Percentiles rank a stretch among this genome's conserved stretches.
These are phyloP conservation scores for Drosophila insularis DNA, from an alignment of 1,140 invertebrate genomes.

Conservation along the genomic window DNA sequence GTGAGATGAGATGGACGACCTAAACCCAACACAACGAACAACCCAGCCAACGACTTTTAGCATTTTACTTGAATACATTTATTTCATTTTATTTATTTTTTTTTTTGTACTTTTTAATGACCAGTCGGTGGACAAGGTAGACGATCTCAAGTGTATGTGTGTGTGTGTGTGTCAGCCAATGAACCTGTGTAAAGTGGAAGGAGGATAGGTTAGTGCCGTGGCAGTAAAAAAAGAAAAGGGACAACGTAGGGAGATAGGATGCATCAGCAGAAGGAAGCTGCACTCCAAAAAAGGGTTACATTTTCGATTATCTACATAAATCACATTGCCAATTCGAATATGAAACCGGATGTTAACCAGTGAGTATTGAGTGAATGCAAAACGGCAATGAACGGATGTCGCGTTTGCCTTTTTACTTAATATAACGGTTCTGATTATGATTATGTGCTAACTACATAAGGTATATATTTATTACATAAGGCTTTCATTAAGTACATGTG, in stretches of 20 bases:
- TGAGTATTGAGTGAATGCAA: no score
- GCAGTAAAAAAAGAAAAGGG: conserved; percentile 4
- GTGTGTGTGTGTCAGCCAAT: conserved; percentile 30
- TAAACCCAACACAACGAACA: not conserved
- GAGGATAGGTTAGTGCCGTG: conserved; percentile 10
- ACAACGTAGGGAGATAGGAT: not conserved
- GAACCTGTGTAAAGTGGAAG: conserved; percentile 10
- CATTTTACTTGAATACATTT: conserved; percentile 13
- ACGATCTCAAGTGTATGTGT: conserved; percentile 6
- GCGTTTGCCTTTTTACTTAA: no score
- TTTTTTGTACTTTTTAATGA: conserved; percentile 59
- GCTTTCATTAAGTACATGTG: no score
- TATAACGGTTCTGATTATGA: no score
- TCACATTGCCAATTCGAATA: no score
- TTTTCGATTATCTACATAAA: not conserved
- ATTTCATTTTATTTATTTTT: conserved; percentile 10
- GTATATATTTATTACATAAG: no score
- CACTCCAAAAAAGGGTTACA: not conserved
- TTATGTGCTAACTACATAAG: no score
- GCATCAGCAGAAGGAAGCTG: not conserved
- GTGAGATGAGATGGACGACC: not conserved
- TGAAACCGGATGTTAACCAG: no score
- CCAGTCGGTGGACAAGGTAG: conserved; percentile 31
- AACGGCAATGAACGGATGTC: no score
- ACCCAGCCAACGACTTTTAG: conserved; percentile 4